Percentiles rank a stretch among this genome's conserved stretches.
These are phyloP conservation scores for Sebastes iracundus DNA, from an alignment of 2,797 vertebrate genomes.

Conservation along the genomic window DNA sequence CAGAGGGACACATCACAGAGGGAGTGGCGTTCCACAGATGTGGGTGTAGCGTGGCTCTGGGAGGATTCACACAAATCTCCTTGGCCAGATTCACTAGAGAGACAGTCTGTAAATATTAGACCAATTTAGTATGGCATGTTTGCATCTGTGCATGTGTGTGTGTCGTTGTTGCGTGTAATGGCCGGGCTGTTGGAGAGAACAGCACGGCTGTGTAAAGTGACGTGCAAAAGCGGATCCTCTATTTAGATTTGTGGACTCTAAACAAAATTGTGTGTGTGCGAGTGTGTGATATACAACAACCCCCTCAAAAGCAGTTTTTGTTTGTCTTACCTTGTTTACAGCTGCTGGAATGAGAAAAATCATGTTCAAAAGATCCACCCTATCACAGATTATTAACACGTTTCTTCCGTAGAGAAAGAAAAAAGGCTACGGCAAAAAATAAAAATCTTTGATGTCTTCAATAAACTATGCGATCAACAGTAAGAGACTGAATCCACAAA, in stretches of 20 bases:
- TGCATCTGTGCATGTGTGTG: neutral
- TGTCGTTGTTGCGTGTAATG: neutral
- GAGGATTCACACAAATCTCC: conserved; percentile 55
- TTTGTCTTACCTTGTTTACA: conserved; percentile 42
- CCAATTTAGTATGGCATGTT: conserved; percentile 38
- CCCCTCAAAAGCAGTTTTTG: neutral
- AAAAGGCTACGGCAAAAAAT: neutral
- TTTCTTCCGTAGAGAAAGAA: neutral
- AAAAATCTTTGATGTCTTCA: neutral
- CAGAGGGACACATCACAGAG: conserved; percentile 38
- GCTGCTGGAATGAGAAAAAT: conserved; percentile 23
- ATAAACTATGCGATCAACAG: conserved; percentile 15
- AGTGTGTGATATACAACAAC: neutral
- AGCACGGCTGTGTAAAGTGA: neutral
- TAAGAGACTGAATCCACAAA: conserved; percentile 31
- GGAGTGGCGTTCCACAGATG: conserved; percentile 48
- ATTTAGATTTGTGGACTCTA: neutral
- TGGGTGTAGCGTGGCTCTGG: conserved; percentile 57
- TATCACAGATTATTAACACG: neutral
- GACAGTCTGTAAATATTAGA: conserved; percentile 58
- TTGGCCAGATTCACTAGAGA: conserved; percentile 36
- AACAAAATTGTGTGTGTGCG: neutral
- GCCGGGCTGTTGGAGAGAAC: neutral
- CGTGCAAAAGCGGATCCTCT: neutral
- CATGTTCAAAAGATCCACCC: neutral